Conservation (phyloP, 1,140 invertebrate genomes). For the Diorhabda carinulata region DNA sequence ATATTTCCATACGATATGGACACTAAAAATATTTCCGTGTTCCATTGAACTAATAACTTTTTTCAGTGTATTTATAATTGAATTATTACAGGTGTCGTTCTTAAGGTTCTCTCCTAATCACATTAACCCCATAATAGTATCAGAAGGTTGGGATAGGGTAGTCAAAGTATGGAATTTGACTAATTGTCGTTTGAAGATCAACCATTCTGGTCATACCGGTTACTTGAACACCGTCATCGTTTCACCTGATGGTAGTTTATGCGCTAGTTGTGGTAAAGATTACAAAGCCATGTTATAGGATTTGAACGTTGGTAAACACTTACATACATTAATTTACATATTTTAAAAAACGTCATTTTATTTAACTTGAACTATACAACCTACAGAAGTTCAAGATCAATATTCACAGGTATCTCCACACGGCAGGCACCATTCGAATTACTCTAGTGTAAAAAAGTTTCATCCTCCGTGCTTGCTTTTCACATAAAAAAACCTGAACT, state of each 20-base stretch:
- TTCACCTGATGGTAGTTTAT: constrained; percentile 98
- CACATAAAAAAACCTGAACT: too few species aligned
- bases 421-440: too few species aligned
- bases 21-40: too few species aligned
- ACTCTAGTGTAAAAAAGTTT: too few species aligned
- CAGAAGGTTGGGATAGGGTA: constrained; percentile 96
- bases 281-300: constrained; percentile 99
- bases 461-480: too few species aligned
- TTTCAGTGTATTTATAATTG: neutral
- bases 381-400: too few species aligned
- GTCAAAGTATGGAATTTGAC: constrained; percentile 99
- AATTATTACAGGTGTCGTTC: constrained; percentile 63
- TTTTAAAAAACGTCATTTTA: too few species aligned
- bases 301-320: constrained; percentile 98
- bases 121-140: constrained; percentile 97
- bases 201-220: constrained; percentile 94
- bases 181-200: constrained; percentile 98
- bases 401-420: too few species aligned
- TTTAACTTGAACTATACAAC: too few species aligned
- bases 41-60: too few species aligned
- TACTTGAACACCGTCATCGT: constrained; percentile 99
- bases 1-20: too few species aligned
- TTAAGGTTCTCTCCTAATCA: constrained; percentile 98
- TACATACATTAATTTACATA: constrained; percentile 96
- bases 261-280: constrained; percentile 99